Base-by-base conservation (phyloP, 2,113 vertebrate species). In the Sturnira hondurensis region DNA sequence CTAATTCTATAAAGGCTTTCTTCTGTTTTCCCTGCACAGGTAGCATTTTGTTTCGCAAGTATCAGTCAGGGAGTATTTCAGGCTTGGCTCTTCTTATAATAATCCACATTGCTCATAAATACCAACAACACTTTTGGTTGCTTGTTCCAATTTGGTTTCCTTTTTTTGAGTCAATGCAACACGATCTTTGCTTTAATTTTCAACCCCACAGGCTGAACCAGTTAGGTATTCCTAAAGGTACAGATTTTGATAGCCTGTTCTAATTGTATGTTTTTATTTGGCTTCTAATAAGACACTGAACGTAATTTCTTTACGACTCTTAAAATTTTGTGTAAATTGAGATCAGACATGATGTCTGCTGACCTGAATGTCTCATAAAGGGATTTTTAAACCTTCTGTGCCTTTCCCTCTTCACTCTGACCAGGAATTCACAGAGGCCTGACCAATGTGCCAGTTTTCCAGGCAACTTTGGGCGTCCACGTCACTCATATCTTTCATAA, bases 41-140 rank as follows among this genome's bases (percentile, higher is more conserved):
- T 98, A 96, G 86, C 86, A 56, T 94, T 91, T 86, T 95, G 78
- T 83, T 95, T 96, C 86, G 43, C 50, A 94, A 91, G 74, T 41
- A 73, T 80, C 38, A 31, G 94, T 58, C 71, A 67, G 20, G 74
- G 74, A 45, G 22, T 86, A 86, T 92, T 96, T 95, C 4, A 4
- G 56, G 77, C 43, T 95, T 93, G 73, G 67, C 91, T 97, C 90
- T 95, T 91, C 61, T 93, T 83, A 88, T 94, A 92, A 94, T 89
- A 95, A 96, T 56, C 67, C 63, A 86, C 50, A 82, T 61, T 88
- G 63, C 88, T 96, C 74, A 91, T 91, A 93, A 89, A 93, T 41
- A 91, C 67, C 71, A 96, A 54, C 85, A 73, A n/a, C 33, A 17
- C 12, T 84, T 94, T 36, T 1, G 61, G 24, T 74, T 89, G 82